Conservation (phyloP, 92 coral and sea anemone species). For the Epizoanthus stellaris region DNA sequence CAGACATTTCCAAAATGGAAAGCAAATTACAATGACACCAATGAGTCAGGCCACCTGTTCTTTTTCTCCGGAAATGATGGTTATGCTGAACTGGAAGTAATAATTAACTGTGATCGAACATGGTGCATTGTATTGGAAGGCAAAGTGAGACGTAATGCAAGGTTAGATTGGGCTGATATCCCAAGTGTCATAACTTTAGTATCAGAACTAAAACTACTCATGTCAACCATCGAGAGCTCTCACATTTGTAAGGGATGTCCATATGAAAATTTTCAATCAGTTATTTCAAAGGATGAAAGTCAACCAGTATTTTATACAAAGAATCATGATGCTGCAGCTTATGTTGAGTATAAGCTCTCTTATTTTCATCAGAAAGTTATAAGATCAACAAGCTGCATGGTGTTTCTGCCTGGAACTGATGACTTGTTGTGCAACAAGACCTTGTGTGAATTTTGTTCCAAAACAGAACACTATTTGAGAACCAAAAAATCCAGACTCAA, state of each 20-base stretch:
- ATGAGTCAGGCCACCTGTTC: constrained; percentile 46
- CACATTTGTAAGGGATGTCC: constrained; percentile 41
- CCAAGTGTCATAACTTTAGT: constrained; percentile 30
- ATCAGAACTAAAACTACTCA: constrained; percentile 5
- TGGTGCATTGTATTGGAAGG: constrained; percentile 45
- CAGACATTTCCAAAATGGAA: constrained; percentile 33
- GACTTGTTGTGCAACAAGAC: constrained; percentile 30
- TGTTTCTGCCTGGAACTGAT: constrained; percentile 57
- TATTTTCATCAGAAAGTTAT: constrained; percentile 49
- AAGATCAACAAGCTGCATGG: constrained; percentile 39
- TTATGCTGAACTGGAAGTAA: constrained; percentile 43
- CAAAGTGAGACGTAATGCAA: constrained; percentile 28
- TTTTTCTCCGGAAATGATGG: constrained; percentile 54
- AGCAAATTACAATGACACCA: constrained; percentile 20
- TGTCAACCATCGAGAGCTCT: constrained; percentile 6
- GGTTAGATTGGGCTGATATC: constrained; percentile 48
- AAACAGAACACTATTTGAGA: constrained; percentile 50
- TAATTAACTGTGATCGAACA: constrained; percentile 34
- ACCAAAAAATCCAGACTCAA: constrained; percentile 49
- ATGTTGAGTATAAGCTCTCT: constrained; percentile 35
- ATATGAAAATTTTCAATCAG: constrained; percentile 17
- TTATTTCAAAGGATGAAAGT: constrained; percentile 27
- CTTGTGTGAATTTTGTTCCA: constrained; percentile 42
- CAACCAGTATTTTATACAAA: constrained; percentile 46
- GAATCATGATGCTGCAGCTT: constrained; percentile 34